A percentile compares a stretch with the other conserved stretches of the same genome.
Evolutionary conservation across 1,140 invertebrate genomes (phyloP).

Genomic region (Hylaeus volcanicus): DNA sequence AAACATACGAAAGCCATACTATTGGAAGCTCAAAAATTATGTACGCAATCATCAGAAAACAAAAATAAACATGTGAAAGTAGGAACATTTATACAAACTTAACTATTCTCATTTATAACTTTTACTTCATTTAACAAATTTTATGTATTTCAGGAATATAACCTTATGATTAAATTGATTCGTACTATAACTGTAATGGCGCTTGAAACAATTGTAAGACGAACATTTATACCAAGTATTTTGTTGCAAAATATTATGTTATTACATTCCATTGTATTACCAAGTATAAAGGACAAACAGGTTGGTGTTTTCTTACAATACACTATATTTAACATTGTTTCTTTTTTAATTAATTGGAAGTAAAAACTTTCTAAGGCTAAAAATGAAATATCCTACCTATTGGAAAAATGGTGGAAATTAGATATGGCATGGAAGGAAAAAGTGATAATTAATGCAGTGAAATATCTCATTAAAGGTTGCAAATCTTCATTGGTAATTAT

Average conservation of each 20-base stretch:
- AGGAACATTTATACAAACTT: neutral
- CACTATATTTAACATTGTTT: neutral
- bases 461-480: constrained; percentile 50
- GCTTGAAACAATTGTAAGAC: constrained; percentile 39
- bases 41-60: neutral
- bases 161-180: constrained; percentile 17
- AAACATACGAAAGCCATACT: constrained; percentile 34
- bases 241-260: constrained; percentile 43
- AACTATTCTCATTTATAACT: neutral
- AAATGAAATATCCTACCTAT: constrained; percentile 51
- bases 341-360: neutral
- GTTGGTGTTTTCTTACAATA: constrained; percentile 15
- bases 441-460: constrained; percentile 54
- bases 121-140: neutral
- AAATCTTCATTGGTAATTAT: constrained; percentile 58
- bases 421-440: constrained; percentile 47
- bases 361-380: constrained; percentile 45
- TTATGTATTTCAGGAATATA: constrained; percentile 25
- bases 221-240: constrained; percentile 37
- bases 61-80: constrained; percentile 18
- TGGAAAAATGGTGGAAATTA: constrained; percentile 63
- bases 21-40: constrained; percentile 33
- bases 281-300: constrained; percentile 27
- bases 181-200: constrained; percentile 37
- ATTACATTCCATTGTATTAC: constrained; percentile 40